Conservation (phyloP, 2,113 vertebrate genomes). For the Leptodactylus fuscus region DNA sequence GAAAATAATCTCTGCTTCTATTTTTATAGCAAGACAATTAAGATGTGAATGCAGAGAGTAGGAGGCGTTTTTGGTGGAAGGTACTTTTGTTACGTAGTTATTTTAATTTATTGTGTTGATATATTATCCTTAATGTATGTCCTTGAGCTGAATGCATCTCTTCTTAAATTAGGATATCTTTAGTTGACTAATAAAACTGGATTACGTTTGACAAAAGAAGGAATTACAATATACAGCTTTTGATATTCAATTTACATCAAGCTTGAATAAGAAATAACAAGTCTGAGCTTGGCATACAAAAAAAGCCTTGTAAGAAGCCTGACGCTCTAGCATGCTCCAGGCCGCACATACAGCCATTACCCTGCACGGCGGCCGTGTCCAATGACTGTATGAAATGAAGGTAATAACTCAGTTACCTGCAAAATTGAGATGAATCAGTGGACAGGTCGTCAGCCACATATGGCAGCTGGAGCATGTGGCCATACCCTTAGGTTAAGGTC, state of each 20-base stretch:
- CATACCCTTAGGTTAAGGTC: too few species aligned
- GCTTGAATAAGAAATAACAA: not conserved
- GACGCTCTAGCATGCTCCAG: too few species aligned
- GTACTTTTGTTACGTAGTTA: conserved; percentile 63
- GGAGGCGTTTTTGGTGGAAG: conserved; percentile 72
- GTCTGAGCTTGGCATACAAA: not conserved
- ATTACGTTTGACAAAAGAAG: conserved; percentile 29
- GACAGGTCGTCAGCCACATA: too few species aligned
- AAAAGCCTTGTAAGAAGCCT: not conserved
- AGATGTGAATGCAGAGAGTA: conserved; percentile 72
- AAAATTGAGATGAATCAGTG: too few species aligned
- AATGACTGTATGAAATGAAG: too few species aligned
- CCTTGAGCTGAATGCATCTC: conserved; percentile 64
- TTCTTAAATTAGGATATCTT: conserved; percentile 44
- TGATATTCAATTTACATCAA: not conserved
- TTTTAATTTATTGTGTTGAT: conserved; percentile 62
- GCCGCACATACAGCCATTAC: too few species aligned
- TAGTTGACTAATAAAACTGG: conserved; percentile 52
- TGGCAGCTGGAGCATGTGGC: too few species aligned
- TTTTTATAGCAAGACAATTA: conserved; percentile 58
- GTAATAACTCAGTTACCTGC: too few species aligned
- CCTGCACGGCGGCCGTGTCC: too few species aligned
- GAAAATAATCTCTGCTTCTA: conserved; percentile 55
- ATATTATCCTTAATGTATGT: conserved; percentile 66
- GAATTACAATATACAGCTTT: conserved; percentile 34